phyloP scores from a whole-genome alignment of 2,888 invertebrate species.

The Blera fallax region DNA sequence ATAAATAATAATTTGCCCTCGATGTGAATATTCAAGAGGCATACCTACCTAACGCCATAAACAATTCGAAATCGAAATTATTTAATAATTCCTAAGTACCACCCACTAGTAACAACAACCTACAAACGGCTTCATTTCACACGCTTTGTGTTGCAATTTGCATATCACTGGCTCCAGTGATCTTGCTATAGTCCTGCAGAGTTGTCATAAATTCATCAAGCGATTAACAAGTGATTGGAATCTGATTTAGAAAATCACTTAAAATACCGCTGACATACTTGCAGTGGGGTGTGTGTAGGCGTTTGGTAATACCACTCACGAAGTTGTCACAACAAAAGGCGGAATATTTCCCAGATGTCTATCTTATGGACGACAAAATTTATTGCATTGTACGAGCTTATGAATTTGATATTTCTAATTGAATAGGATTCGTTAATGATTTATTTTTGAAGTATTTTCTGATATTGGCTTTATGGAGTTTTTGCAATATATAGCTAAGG shows the following conservation, averaged over 20 bases:
- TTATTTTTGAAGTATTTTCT: neutral
- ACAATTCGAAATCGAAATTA: slow-evolving; percentile 3
- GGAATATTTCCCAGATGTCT: slow-evolving; percentile 11
- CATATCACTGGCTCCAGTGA: slow-evolving; percentile 64
- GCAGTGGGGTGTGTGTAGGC: neutral
- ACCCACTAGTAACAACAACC: neutral
- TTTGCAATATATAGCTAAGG: neutral
- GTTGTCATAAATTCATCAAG: slow-evolving; percentile 57
- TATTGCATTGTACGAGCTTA: neutral
- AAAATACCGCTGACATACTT: slow-evolving; percentile 33
- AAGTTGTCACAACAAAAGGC: slow-evolving; percentile 14
- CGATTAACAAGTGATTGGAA: slow-evolving; percentile 61
- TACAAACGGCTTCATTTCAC: slow-evolving; percentile 29
- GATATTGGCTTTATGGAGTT: neutral
- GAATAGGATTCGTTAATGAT: slow-evolving; percentile 1
- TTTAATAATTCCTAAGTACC: slow-evolving; percentile 12
- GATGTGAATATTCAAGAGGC: slow-evolving; percentile 7
- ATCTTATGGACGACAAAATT: neutral
- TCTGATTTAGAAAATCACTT: slow-evolving; percentile 40
- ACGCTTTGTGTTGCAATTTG: slow-evolving; percentile 36
- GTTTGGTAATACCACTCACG: slow-evolving; percentile 4
- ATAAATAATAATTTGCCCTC: slow-evolving; percentile 1
- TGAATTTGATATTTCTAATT: slow-evolving; percentile 22
- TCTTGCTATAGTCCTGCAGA: slow-evolving; percentile 38
- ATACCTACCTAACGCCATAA: neutral